These are phyloP conservation scores for Agonopterix subpropinquella DNA, from an alignment of 2,888 invertebrate species.

Conservation along the genomic window DNA sequence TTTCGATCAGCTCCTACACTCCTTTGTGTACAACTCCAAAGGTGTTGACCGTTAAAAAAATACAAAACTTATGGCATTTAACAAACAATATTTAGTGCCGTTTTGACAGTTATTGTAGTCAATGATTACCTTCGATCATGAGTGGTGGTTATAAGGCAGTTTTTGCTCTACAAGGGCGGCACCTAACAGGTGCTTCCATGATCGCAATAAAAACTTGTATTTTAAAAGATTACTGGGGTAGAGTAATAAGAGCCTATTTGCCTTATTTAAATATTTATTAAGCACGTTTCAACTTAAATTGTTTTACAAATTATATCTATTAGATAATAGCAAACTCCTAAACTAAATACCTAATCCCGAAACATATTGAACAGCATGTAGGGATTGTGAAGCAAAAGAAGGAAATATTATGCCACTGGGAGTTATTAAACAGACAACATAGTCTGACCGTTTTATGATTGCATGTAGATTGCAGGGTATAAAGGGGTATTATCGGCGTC, in stretches of 20 bases:
- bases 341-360: no score
- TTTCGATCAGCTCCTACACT: constrained; percentile 37
- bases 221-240: constrained; percentile 18
- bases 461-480: no score
- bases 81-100: constrained; percentile 73
- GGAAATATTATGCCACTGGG: no score
- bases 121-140: constrained; percentile 66
- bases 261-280: no score
- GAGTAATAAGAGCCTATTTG: constrained; percentile 7
- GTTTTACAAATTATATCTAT: no score
- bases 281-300: no score
- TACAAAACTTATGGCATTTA: constrained; percentile 64
- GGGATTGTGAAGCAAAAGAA: no score
- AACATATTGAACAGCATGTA: no score
- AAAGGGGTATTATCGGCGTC: constrained; percentile 23
- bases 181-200: constrained; percentile 50
- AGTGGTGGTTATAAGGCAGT: constrained; percentile 43
- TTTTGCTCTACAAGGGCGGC: constrained; percentile 40
- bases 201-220: constrained; percentile 20
- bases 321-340: no score
- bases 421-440: no score
- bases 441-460: no score
- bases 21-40: constrained; percentile 49
- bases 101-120: constrained; percentile 71
- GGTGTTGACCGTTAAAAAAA: constrained; percentile 67